Conservation (phyloP, 2,888 invertebrate species). For the Pandemis corylana region DNA sequence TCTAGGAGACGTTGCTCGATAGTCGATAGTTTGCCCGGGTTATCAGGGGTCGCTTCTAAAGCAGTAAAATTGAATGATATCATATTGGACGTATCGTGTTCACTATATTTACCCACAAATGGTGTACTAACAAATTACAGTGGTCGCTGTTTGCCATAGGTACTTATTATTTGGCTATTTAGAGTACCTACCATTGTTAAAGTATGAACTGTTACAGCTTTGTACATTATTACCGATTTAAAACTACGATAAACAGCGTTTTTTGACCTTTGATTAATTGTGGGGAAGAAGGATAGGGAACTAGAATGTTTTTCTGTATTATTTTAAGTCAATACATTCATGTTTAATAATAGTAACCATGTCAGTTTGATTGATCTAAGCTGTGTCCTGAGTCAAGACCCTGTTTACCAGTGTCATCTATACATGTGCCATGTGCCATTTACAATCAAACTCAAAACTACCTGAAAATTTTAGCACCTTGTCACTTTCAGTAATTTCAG, state of each 20-base stretch:
- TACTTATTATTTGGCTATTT: conserved; percentile 42
- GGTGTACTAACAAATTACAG: conserved; percentile 74
- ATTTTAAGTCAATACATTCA: no score
- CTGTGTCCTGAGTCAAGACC: no score
- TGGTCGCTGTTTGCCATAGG: conserved; percentile 60
- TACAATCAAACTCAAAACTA: no score
- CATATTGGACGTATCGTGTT: conserved; percentile 75
- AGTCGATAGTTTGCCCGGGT: conserved; percentile 76
- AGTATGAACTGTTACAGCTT: not conserved
- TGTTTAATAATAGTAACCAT: no score
- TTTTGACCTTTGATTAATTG: no score
- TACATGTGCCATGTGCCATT: no score
- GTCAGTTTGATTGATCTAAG: no score
- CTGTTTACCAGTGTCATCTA: no score
- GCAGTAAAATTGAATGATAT: conserved; percentile 84
- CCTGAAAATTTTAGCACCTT: no score
- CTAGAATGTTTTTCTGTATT: no score
- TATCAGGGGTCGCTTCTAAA: conserved; percentile 81
- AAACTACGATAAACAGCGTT: not conserved
- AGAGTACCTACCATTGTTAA: not conserved
- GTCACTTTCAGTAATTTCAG: no score
- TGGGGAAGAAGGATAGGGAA: no score
- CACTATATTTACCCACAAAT: conserved; percentile 79
- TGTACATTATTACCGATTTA: not conserved
- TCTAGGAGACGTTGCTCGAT: conserved; percentile 75